Percentiles rank a stretch among this genome's conserved stretches.
These are phyloP conservation scores for Pharmacophagus antenor DNA, from an alignment of 2,888 invertebrate genomes.

Conservation along the genomic window DNA sequence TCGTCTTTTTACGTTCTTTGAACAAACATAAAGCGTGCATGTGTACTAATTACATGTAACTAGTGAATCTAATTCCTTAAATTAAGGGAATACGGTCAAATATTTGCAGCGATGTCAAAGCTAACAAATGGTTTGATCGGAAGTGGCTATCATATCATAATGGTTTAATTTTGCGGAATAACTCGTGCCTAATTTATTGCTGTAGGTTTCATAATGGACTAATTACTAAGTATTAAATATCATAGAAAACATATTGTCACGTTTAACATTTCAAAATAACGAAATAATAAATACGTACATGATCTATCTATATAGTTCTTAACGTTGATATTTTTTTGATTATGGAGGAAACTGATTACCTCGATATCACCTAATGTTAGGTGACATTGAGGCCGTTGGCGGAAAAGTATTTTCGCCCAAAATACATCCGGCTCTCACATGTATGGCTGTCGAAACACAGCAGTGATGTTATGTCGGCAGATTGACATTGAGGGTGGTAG, in stretches of 20 bases:
- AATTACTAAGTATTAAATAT: neutral
- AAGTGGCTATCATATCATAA: constrained; percentile 54
- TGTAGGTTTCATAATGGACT: neutral
- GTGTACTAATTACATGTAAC: constrained; percentile 63
- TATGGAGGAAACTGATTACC: no score
- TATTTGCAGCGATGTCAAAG: constrained; percentile 51
- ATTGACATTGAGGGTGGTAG: no score
- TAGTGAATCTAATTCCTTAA: constrained; percentile 53
- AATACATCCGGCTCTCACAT: no score
- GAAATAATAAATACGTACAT: neutral
- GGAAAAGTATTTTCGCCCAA: no score
- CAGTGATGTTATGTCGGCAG: no score
- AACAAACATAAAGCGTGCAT: constrained; percentile 72
- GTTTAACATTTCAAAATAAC: neutral
- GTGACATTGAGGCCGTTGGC: no score
- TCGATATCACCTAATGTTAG: no score
- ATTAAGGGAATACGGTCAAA: constrained; percentile 47
- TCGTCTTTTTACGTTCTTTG: constrained; percentile 67
- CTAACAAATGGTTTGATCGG: constrained; percentile 58
- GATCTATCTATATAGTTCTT: no score
- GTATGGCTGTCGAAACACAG: no score
- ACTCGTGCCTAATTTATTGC: neutral
- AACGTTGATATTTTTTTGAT: no score
- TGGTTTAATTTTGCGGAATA: constrained; percentile 48
- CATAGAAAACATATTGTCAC: neutral